Evolutionary conservation across 1,140 invertebrate species (phyloP).

Genomic region (Caenorhabditis tropicalis): DNA sequence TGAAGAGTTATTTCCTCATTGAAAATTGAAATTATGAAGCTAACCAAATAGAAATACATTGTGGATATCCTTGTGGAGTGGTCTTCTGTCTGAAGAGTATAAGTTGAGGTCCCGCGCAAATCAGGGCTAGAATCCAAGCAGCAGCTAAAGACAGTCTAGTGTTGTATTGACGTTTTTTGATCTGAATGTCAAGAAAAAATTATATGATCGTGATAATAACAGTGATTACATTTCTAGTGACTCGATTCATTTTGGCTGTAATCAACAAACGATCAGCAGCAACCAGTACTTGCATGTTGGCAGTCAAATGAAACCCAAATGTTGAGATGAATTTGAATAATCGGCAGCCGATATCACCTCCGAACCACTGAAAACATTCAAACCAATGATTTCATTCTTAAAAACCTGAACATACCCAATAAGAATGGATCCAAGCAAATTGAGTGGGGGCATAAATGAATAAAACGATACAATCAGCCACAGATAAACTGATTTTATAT

Average conservation of each 20-base stretch:
- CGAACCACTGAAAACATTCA: constrained; percentile 47
- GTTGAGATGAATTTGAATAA: constrained; percentile 53
- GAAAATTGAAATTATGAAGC: neutral
- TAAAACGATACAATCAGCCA: constrained; percentile 50
- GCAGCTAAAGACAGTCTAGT: constrained; percentile 35
- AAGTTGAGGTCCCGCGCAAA: constrained; percentile 48
- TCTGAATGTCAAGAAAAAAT: neutral
- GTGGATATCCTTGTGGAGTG: constrained; percentile 18
- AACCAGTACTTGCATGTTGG: constrained; percentile 54
- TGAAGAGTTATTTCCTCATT: neutral
- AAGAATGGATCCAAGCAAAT: constrained; percentile 49
- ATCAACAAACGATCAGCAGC: constrained; percentile 53
- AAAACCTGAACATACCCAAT: constrained; percentile 38
- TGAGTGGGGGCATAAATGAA: constrained; percentile 53
- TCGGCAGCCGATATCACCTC: constrained; percentile 40
- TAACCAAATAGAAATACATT: constrained; percentile 52
- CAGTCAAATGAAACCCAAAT: constrained; percentile 52
- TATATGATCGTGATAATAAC: neutral
- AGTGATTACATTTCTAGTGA: constrained; percentile 4
- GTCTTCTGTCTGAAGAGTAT: constrained; percentile 40
- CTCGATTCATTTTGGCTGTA: constrained; percentile 45
- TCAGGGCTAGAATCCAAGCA: constrained; percentile 46
- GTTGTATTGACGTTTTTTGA: constrained; percentile 43
- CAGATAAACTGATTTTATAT: constrained; percentile 50
- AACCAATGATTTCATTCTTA: neutral